Percentiles rank a stretch among this genome's conserved stretches.
These are phyloP conservation scores for Gallinago undulata DNA, from an alignment of 2,113 vertebrate genomes.

Conservation along the genomic window DNA sequence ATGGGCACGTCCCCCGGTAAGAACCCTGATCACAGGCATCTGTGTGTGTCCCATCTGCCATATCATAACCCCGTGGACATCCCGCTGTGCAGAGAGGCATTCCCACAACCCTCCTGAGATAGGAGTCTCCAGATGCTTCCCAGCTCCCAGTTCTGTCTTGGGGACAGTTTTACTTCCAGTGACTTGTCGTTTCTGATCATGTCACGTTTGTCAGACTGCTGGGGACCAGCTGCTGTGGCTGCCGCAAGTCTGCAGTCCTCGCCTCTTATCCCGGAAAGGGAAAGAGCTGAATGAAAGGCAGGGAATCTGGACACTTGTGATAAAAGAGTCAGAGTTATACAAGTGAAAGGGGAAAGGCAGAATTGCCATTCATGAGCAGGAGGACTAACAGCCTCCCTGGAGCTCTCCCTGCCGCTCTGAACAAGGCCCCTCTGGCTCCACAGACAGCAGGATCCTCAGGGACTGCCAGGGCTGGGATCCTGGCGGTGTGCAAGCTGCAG, in stretches of 20 bases:
- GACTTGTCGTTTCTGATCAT: neutral
- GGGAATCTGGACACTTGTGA: neutral
- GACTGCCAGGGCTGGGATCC: neutral
- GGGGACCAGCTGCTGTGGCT: neutral
- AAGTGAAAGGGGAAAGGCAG: neutral
- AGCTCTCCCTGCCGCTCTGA: neutral
- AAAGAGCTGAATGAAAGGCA: neutral
- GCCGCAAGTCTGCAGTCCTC: neutral
- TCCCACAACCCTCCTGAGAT: neutral
- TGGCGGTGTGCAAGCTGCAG: neutral
- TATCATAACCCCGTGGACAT: neutral
- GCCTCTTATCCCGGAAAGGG: neutral
- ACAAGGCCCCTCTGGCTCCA: neutral
- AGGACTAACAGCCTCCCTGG: neutral
- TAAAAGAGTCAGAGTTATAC: neutral
- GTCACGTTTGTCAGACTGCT: neutral
- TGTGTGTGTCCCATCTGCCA: neutral
- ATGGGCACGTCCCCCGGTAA: fast-evolving
- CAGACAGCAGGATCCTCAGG: neutral
- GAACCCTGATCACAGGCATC: neutral
- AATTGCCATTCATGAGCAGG: neutral
- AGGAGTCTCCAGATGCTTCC: neutral
- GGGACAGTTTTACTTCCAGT: neutral
- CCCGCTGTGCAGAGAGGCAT: neutral
- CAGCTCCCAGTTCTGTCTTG: neutral